Evolutionary conservation across 2,797 vertebrate species (phyloP), one percentile per base, ranked within the genome.

Genomic region (Periophthalmus magnuspinnatus): DNA sequence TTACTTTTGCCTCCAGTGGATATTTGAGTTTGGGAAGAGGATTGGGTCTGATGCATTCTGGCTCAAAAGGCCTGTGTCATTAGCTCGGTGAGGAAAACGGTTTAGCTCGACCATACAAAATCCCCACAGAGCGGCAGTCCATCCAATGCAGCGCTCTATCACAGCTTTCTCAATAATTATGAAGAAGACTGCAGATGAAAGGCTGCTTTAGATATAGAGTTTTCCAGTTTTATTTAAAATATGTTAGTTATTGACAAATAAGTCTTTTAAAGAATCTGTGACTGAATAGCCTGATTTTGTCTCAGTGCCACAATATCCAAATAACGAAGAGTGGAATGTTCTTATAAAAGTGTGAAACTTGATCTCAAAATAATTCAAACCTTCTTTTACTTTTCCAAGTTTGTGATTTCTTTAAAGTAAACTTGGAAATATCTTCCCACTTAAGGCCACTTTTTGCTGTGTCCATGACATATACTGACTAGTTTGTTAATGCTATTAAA

Each of bases 31-130:
- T 65, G 52, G 33, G 47, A n/a, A 52, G 33, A 67, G 50, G 50
- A 67, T 67, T 67, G 33, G 48, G 33, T 66, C 52, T 78, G 78
- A 87, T 85, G 83, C 72, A 56, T 76, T 73, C 77, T 81, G 86
- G 80, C 83, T 88, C 77, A 63, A 58, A 75, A 78, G 58, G 60
- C 59, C 79, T 84, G 71, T 73, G 68, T 90, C 84, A 89, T 92
- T 91, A 90, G 81, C 69, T 57, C 41, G 47, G 81, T 74, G 81
- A 84, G 81, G 76, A 89, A 88, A 91, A 84, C 32, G 79, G 78
- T 89, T 92, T 91, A 91, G 72, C 71, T 64, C 78, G 66, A 90
- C 76, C 84, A 84, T 83, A 75, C 54, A 81, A 86, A 89, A 92
- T 89, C 86, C 84, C 67, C 67, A 72, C 74, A 80, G 81, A 84